Base-by-base conservation (phyloP, 2,888 invertebrate species). In the Sipha maydis region DNA sequence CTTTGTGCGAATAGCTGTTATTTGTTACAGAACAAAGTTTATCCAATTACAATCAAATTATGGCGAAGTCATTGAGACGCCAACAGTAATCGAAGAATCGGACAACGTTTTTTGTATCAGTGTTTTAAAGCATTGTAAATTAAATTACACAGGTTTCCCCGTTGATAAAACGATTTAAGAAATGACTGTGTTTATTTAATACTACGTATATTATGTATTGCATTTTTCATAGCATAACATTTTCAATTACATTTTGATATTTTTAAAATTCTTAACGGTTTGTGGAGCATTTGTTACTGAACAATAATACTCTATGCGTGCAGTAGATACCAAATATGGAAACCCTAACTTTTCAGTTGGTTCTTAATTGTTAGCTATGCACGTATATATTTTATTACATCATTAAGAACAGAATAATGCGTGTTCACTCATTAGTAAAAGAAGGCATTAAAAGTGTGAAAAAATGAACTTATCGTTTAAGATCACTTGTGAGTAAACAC, bases 41-140 rank as follows among this genome's bases (percentile, higher is more conserved):
- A 85, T 85, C 48, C 85, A 67, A 77, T 84, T 61, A 38, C 31
- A 85, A 77, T 85, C 48, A 31, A 67, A 85, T 85, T 67, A 77
- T 67, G 48, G 41, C 7, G 25, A 41, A 85, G 84, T 48, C 77
- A 67, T 48, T 25, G 77, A 77, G 85, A 85, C 67, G 48, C 77
- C 67, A 67, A 48, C 25, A 31, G 14, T 67, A 76, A 67, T 31
- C 41, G 75, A 61, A 41, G 77, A 69, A 77, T 67, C 25, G 31
- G 5, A 67, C 34, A 85, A 25, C 28, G 41, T 25, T 71, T 41
- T 34, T 73, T 41, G 28, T 0, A 61, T 56, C 28, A 19, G 21
- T 38, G 38, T 38, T 14, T 34, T 28, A 31, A 41, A 61, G 17
- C 67, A 14, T 41, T 61, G 41, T 31, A 76, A 84, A 84, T 84